These are phyloP conservation scores for Nycteola revayana DNA, from an alignment of 2,888 invertebrate genomes.

Conservation along the genomic window DNA sequence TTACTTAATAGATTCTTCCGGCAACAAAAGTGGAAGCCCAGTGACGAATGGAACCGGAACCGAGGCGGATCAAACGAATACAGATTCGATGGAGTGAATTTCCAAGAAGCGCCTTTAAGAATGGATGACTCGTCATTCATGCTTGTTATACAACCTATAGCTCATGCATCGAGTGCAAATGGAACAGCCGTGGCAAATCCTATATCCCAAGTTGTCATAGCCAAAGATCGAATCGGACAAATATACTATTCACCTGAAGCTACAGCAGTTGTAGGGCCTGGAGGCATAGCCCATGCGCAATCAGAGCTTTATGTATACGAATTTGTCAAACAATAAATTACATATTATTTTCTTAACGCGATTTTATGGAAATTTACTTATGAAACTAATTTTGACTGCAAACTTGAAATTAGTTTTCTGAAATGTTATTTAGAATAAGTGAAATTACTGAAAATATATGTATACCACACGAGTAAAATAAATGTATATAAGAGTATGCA, in stretches of 20 bases:
- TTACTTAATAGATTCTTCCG: slow-evolving; percentile 62
- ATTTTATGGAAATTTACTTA: slow-evolving; percentile 17
- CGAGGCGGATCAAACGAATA: slow-evolving; percentile 45
- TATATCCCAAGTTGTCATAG: slow-evolving; percentile 84
- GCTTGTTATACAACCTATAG: slow-evolving; percentile 82
- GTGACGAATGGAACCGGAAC: slow-evolving; percentile 33
- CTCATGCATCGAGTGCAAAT: slow-evolving; percentile 84
- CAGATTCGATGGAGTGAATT: slow-evolving; percentile 55
- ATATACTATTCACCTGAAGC: slow-evolving; percentile 86
- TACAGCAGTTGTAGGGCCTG: slow-evolving; percentile 88
- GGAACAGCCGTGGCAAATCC: slow-evolving; percentile 88
- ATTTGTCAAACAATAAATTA: slow-evolving; percentile 40
- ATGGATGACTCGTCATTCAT: slow-evolving; percentile 44
- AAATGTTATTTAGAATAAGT: slow-evolving; percentile 12
- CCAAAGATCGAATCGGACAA: slow-evolving; percentile 82
- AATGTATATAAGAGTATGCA: slow-evolving; percentile 13
- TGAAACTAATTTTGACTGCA: slow-evolving; percentile 63
- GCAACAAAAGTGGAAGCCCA: slow-evolving; percentile 38
- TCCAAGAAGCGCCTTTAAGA: slow-evolving; percentile 43
- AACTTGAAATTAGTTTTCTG: slow-evolving; percentile 66
- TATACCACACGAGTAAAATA: slow-evolving; percentile 12
- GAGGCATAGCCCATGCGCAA: slow-evolving; percentile 88
- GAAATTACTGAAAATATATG: slow-evolving; percentile 3
- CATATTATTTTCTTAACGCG: slow-evolving; percentile 4
- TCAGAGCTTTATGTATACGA: slow-evolving; percentile 85